Base-by-base conservation (phyloP, 2,888 invertebrate genomes). In the Hydroisotoma schaefferi region DNA sequence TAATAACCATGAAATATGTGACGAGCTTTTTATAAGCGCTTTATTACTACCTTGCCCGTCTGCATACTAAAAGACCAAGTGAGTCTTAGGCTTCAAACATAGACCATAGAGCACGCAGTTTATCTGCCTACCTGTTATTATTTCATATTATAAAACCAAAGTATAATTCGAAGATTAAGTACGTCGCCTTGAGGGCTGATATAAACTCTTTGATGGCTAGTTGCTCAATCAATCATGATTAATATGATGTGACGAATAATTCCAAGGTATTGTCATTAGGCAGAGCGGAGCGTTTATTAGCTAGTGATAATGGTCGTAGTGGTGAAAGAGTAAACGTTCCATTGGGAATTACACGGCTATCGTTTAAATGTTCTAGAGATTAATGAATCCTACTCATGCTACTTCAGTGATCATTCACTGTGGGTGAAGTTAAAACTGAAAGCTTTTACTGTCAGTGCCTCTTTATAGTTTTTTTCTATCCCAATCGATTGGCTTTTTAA, bases 231-330 rank as follows among this genome's bases (percentile, higher is more conserved):
- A 53, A 53, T 53, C 53, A 53, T 53, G 53, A 53, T 53, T 53
- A 53, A 53, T 53, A 53, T 53, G 53, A 53, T 53, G 53, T 53
- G 53, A 53, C 53, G 53, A 53, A 53, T 53, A 53, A 53, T 53
- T 53, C 20, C 15, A 40, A 53, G 27, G 37, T 23, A 53, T 26
- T 40, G 40, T 53, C n/a, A 37, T 29, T 52, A 49, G 10, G 43
- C 20, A 46, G 46, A 25, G 46, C 46, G 20, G 46, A 46, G 22
- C n/a, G n/a, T n/a, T n/a, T n/a, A n/a, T n/a, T n/a, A n/a, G n/a
- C n/a, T n/a, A n/a, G n/a, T n/a, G n/a, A n/a, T n/a, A n/a, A n/a
- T n/a, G n/a, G n/a, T n/a, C n/a, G n/a, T n/a, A n/a, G n/a, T n/a
- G n/a, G n/a, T n/a, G 25, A 25, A 46, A 23, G 46, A 22, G 25